These are phyloP conservation scores for Corvus hawaiiensis DNA, from an alignment of 2,113 vertebrate genomes.

Conservation along the genomic window DNA sequence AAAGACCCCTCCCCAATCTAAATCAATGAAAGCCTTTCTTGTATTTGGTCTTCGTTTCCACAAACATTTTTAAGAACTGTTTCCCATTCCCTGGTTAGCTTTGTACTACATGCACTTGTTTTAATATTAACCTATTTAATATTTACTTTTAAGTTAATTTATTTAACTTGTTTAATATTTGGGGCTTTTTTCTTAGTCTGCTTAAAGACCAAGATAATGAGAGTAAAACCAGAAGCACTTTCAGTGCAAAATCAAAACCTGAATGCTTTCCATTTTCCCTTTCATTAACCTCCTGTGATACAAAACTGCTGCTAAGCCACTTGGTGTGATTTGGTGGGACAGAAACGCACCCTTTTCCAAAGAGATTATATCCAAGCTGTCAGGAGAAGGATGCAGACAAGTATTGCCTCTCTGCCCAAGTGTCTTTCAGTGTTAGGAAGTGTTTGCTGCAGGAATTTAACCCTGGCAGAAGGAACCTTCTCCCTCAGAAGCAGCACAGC, in stretches of 20 bases:
- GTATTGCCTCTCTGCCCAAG: fast-evolving
- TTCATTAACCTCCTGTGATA: background rate
- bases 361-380: background rate
- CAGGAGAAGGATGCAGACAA: background rate
- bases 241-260: background rate
- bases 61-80: background rate
- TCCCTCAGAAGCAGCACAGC: background rate
- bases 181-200: background rate
- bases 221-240: background rate
- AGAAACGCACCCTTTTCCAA: background rate
- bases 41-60: background rate
- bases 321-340: background rate
- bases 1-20: fast-evolving
- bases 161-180: background rate
- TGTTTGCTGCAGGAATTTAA: background rate
- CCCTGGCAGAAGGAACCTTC: background rate
- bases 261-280: background rate
- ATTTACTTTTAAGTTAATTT: background rate
- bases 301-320: background rate
- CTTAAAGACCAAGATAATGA: background rate
- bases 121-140: background rate
- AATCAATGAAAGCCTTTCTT: background rate
- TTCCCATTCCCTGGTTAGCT: background rate
- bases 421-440: background rate
- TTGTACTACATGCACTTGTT: background rate